Base-by-base conservation (phyloP, 2,113 vertebrate species). In the Zosterops japonicus region DNA sequence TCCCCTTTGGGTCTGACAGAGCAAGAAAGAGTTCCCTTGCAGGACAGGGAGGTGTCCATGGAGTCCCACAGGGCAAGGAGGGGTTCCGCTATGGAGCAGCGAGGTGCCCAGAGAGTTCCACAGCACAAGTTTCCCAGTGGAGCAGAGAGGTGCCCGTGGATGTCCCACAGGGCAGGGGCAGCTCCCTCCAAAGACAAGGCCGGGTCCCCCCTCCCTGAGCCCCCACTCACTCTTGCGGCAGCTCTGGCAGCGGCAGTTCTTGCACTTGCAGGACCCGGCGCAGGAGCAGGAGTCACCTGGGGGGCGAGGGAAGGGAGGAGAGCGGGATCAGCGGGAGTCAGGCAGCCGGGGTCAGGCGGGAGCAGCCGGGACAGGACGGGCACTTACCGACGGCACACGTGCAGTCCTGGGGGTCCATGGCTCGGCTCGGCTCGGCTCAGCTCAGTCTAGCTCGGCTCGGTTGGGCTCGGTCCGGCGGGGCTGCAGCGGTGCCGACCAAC, bases 231-330 rank as follows among this genome's bases (percentile, higher is more conserved):
- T 97, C 88, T 97, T 98, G 68, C 94, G 95, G 97, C 99, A 99
- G 36, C 94, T 94, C 29, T 83, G 97, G 96, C 98, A 99, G 83
- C 98, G 96, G 87, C 98, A 99, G 89, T 99, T 98, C 12, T 97
- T 98, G 94, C 98, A 99, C 7, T 97, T 97, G 96, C 98, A 99
- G 88, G 90, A 91, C 83, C 27, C 97, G 4, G 94, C 98, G 41
- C 98, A 99, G 94, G 80, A 98, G 96, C 98, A 99, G 84, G 96
- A 96, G 91, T 98, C 98, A 98, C 97, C 98, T 99, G 63, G 79
- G 49, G 49, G 39, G 52, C 52, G 36, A 85, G 9, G 21, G 72
- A 44, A 52, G 21, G 72, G 36, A 52, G 46, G n/a, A 89, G 8
- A 67, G 65, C 27, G 33, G 31, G 52, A 36, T 95, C 33, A 94